Base-by-base conservation (phyloP, 2,797 vertebrate genomes). In the Enteromius fasciolatus region DNA sequence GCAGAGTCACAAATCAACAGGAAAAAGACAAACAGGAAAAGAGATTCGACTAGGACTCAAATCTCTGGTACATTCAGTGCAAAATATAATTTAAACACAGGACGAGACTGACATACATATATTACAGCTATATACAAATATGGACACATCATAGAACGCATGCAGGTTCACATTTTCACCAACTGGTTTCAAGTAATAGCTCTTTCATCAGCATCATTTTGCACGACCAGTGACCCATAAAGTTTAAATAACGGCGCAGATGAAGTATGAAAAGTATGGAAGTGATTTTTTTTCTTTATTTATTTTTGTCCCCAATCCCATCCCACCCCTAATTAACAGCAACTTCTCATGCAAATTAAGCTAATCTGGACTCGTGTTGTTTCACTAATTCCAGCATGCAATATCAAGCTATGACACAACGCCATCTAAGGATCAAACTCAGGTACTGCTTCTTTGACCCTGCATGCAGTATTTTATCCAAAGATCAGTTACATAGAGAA, bases 31-130 rank as follows among this genome's bases (percentile, higher is more conserved):
- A 52, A 91, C 84, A 85, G 86, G 15, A 89, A 89, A 84, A 91
- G 81, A 91, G 87, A 90, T 86, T 90, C 89, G 86, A 89, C 89
- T 91, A 93, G 90, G 89, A 91, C 90, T 88, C 91, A 93, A 91
- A 85, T 89, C 94, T 97, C 97, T 97, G 97, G 96, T 98, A 97
- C 96, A 95, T 96, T 96, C 94, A 93, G 96, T 97, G 97, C 96
- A 98, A 97, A 97, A 95, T 94, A 94, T 93, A 93, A 92, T 93
- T 93, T 93, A 88, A 91, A 93, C 92, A 94, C 92, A 93, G 91
- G 91, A 93, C 91, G 91, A 91, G 93, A 95, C 93, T 90, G 89
- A 94, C 92, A 88, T 87, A 93, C 92, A 92, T 91, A 90, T 91
- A 94, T 88, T 92, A 95, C 93, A 94, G 89, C 89, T 94, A 93